Evolutionary conservation across 1,140 invertebrate species (phyloP).

Genomic region (Platyscapa corneri): DNA sequence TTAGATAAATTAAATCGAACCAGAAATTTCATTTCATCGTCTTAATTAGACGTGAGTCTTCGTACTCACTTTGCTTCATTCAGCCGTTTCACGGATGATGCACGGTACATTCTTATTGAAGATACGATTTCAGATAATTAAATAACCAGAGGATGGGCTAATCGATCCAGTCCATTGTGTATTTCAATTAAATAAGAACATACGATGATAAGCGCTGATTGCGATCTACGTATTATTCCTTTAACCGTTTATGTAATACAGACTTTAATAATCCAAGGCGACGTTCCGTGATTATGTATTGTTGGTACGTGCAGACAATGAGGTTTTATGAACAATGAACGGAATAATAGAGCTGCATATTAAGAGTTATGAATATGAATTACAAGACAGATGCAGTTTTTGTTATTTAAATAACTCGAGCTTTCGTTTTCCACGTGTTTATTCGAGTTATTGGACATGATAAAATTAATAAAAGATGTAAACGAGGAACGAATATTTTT

Average conservation of each 20-base stretch:
- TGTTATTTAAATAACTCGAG: neutral
- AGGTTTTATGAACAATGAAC: slow-evolving; percentile 13
- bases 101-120: slow-evolving; percentile 25
- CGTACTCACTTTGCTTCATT: neutral
- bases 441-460: no score
- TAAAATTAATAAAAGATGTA: no score
- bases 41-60: slow-evolving; percentile 36
- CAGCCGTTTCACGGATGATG: neutral
- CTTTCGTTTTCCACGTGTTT: no score
- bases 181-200: slow-evolving; percentile 26
- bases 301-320: neutral
- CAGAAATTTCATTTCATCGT: slow-evolving; percentile 51
- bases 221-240: neutral
- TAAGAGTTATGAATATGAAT: neutral
- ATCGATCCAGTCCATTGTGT: neutral
- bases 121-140: slow-evolving; percentile 36
- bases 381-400: neutral
- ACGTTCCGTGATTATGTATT: neutral
- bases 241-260: slow-evolving; percentile 5
- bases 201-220: neutral
- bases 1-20: slow-evolving; percentile 47
- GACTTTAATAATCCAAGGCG: neutral
- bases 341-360: neutral
- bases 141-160: neutral
- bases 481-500: no score